A percentile compares a stretch with the other conserved stretches of the same genome.
phyloP scores from a whole-genome alignment of 2,113 vertebrate genomes.

The Oreochromis spilurus region DNA sequence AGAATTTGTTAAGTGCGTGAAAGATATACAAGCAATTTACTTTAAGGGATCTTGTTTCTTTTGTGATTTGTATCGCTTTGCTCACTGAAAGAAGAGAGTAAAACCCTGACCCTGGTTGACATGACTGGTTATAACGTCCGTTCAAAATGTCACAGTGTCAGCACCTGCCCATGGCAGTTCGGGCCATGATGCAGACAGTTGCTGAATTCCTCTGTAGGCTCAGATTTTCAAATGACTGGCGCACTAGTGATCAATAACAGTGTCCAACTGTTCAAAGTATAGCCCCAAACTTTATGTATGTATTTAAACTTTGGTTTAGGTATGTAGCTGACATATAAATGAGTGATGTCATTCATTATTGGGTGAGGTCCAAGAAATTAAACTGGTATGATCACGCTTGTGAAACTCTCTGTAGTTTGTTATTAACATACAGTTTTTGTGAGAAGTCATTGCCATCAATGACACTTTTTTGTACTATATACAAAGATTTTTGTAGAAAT shows the following conservation, averaged over 20 bases:
- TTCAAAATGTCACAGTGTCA: background rate
- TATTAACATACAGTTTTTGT: background rate
- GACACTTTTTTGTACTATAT: background rate
- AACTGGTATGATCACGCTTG: background rate
- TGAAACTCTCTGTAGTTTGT: background rate
- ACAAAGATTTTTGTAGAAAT: background rate
- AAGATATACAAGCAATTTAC: slow-evolving; percentile 29
- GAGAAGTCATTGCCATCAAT: background rate
- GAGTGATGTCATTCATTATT: background rate
- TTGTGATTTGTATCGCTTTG: slow-evolving; percentile 18
- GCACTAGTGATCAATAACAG: background rate
- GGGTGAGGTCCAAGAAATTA: background rate
- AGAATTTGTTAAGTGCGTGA: slow-evolving; percentile 31
- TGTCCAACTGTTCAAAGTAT: background rate
- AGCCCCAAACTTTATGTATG: background rate
- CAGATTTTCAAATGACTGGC: background rate
- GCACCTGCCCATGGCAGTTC: background rate
- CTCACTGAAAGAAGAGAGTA: background rate
- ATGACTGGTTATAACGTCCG: background rate
- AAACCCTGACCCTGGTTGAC: background rate
- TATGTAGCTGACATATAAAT: background rate
- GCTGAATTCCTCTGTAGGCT: background rate
- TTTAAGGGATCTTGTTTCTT: background rate
- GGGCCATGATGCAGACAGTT: background rate
- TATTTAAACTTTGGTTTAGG: background rate